phyloP scores from a whole-genome alignment of 2,797 vertebrate species.

The Epinephelus coioides region DNA sequence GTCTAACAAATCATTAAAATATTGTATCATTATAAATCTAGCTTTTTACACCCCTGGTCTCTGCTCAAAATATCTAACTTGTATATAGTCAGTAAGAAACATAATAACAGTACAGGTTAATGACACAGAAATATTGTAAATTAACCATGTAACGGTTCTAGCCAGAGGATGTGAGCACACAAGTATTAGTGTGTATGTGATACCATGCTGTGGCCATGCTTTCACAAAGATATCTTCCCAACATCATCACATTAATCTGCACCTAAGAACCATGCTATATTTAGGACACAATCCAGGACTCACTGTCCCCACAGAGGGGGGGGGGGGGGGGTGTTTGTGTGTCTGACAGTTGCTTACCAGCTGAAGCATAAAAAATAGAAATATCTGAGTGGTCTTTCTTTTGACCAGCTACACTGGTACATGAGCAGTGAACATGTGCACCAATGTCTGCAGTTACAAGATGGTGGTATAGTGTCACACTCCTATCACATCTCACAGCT shows the following conservation, averaged over 20 bases:
- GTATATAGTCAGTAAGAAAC: too few species aligned
- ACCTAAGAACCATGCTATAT: conserved; percentile 69
- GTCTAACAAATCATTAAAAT: too few species aligned
- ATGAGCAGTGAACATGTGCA: neutral
- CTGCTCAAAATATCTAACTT: too few species aligned
- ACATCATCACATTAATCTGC: conserved; percentile 68
- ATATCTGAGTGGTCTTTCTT: neutral
- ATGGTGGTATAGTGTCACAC: neutral
- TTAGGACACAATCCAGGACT: conserved; percentile 72
- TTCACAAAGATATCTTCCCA: conserved; percentile 50
- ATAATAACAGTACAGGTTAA: neutral
- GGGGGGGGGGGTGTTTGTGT: neutral
- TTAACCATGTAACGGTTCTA: neutral
- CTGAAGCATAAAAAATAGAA: neutral
- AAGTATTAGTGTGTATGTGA: neutral
- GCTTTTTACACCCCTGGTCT: too few species aligned
- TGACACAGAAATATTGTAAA: too few species aligned
- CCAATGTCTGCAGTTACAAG: neutral
- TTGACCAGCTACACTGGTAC: neutral
- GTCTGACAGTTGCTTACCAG: conserved; percentile 12
- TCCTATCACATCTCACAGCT: too few species aligned
- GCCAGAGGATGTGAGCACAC: neutral
- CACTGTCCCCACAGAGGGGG: conserved; percentile 32
- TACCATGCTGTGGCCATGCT: neutral
- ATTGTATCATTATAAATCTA: too few species aligned